Conservation (phyloP, 2,797 vertebrate species). For the Sebastes dallii region DNA sequence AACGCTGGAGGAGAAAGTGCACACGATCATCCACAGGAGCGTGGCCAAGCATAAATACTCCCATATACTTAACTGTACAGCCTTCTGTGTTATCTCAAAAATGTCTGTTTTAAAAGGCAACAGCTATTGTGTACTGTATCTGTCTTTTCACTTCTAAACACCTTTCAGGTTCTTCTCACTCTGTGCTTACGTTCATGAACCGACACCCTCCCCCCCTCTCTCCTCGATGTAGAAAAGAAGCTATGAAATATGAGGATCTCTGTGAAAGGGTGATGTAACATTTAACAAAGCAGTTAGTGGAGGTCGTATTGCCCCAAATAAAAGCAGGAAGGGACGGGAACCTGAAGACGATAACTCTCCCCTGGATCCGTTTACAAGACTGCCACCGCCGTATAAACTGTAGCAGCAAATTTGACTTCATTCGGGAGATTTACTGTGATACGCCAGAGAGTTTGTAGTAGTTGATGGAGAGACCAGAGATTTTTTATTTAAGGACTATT, state of each 20-base stretch:
- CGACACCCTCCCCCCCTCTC: not conserved
- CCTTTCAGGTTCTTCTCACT: conserved; percentile 45
- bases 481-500: conserved; percentile 29
- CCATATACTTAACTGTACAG: conserved; percentile 21
- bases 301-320: conserved; percentile 72
- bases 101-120: conserved; percentile 19
- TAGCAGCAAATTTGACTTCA: conserved; percentile 56
- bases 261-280: conserved; percentile 65
- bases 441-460: conserved; percentile 29
- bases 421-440: conserved; percentile 53
- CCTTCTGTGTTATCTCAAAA: conserved; percentile 45
- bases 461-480: not conserved
- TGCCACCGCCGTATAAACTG: conserved; percentile 76
- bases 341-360: conserved; percentile 70
- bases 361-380: conserved; percentile 76
- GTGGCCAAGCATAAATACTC: not conserved
- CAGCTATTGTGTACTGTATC: conserved; percentile 51
- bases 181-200: conserved; percentile 43
- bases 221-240: conserved; percentile 4
- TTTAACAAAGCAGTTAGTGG: conserved; percentile 58
- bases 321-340: conserved; percentile 71
- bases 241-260: conserved; percentile 66
- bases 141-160: conserved; percentile 73
- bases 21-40: not conserved
- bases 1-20: not conserved